phyloP scores from a whole-genome alignment of 2,888 invertebrate genomes.

The Theretra japonica region DNA sequence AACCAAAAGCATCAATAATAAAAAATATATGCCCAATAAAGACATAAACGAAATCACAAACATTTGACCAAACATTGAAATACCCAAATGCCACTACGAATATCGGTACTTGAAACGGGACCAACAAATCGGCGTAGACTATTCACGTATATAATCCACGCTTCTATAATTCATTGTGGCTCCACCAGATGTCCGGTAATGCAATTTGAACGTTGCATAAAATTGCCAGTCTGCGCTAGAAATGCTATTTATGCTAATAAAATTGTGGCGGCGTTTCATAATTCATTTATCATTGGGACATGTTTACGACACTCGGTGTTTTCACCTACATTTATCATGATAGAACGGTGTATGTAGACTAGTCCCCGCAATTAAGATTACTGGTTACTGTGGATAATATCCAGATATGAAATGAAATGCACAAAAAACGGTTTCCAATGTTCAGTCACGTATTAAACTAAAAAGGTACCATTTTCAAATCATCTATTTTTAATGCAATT shows the following conservation, averaged over 20 bases:
- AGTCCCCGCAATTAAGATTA: not conserved
- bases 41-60: not conserved
- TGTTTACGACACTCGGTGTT: not conserved
- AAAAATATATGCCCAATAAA: too few relatives aligned
- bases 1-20: too few relatives aligned
- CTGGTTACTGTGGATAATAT: too few relatives aligned
- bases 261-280: conserved; percentile 13
- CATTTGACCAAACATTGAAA: not conserved
- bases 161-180: not conserved
- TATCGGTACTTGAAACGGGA: not conserved
- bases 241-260: conserved; percentile 37
- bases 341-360: not conserved
- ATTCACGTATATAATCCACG: not conserved
- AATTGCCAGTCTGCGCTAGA: conserved; percentile 38
- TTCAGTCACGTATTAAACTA: too few relatives aligned
- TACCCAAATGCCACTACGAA: not conserved
- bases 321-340: conserved; percentile 1
- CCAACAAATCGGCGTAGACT: not conserved
- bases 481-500: too few relatives aligned
- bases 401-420: too few relatives aligned
- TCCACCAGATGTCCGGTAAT: conserved; percentile 29
- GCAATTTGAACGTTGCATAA: conserved; percentile 47
- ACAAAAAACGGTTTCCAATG: too few relatives aligned
- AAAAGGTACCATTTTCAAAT: too few relatives aligned
- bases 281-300: conserved; percentile 2